These are phyloP conservation scores for Cheiracanthium punctorium DNA, from an alignment of 2,888 invertebrate species.

Conservation along the genomic window DNA sequence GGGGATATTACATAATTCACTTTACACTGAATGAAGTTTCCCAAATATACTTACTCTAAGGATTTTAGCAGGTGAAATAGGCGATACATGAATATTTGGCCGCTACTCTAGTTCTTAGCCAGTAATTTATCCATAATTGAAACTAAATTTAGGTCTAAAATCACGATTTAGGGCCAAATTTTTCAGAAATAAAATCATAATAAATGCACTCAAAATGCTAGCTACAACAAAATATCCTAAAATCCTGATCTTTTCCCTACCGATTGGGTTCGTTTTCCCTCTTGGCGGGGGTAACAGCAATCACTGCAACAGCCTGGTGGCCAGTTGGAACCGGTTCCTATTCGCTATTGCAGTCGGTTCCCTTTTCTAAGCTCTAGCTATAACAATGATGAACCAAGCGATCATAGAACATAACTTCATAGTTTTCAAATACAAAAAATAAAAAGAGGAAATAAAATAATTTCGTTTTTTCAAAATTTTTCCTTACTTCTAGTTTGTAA, in stretches of 20 bases:
- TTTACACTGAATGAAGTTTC: not conserved
- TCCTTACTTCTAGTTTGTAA: slow-evolving; percentile 32
- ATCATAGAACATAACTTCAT: slow-evolving; percentile 5
- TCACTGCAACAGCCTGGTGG: slow-evolving; percentile 31
- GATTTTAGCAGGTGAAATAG: slow-evolving; percentile 66
- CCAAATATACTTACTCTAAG: slow-evolving; percentile 59
- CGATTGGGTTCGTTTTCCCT: slow-evolving; percentile 43
- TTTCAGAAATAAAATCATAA: slow-evolving; percentile 66
- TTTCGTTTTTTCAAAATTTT: slow-evolving; percentile 24
- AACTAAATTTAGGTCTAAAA: slow-evolving; percentile 51
- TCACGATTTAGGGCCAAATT: slow-evolving; percentile 50
- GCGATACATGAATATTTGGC: slow-evolving; percentile 54
- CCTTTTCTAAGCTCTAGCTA: slow-evolving; percentile 26
- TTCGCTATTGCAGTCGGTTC: slow-evolving; percentile 61
- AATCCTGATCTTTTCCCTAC: slow-evolving; percentile 57
- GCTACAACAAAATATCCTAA: slow-evolving; percentile 67
- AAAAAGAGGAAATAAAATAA: slow-evolving; percentile 40
- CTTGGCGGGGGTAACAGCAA: slow-evolving; percentile 25
- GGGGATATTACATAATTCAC: slow-evolving; percentile 16
- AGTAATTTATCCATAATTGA: slow-evolving; percentile 35
- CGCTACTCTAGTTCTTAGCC: slow-evolving; percentile 33
- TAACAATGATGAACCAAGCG: slow-evolving; percentile 38
- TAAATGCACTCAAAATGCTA: slow-evolving; percentile 67
- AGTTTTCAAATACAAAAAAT: not conserved
- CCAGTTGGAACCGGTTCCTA: slow-evolving; percentile 64